phyloP scores from a whole-genome alignment of 2,888 invertebrate genomes.

The Xestia sexstrigata region DNA sequence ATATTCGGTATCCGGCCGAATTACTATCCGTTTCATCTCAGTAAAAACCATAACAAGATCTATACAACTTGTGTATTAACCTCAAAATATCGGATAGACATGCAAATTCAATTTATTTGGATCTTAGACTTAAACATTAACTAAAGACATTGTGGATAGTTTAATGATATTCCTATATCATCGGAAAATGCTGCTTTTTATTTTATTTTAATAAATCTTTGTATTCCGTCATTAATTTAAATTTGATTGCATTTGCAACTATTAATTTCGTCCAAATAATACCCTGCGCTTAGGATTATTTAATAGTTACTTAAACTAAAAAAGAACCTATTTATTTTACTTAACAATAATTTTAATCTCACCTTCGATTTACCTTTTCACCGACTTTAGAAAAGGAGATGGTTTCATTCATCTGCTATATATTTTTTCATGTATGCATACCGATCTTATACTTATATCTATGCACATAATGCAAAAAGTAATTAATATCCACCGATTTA shows the following conservation, averaged over 20 bases:
- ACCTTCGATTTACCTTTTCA: background rate
- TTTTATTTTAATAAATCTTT: background rate
- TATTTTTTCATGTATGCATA: background rate
- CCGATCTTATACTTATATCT: background rate
- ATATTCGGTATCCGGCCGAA: no score
- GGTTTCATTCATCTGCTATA: background rate
- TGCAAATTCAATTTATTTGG: background rate
- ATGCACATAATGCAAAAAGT: slow-evolving; percentile 1
- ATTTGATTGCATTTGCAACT: background rate
- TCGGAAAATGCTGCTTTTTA: background rate
- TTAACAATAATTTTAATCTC: background rate
- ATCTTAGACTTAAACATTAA: background rate
- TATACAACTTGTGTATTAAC: slow-evolving; percentile 10
- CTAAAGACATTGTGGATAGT: background rate
- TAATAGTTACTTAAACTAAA: background rate
- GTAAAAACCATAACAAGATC: background rate
- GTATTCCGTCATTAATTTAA: background rate
- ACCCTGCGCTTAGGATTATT: background rate
- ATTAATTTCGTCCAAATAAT: slow-evolving; percentile 32
- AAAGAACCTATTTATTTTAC: background rate
- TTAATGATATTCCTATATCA: no score
- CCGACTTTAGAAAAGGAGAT: background rate
- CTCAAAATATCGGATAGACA: background rate
- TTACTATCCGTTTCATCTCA: no score
- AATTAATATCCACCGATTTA: slow-evolving; percentile 6